Percentiles rank a stretch among this genome's conserved stretches.
These are phyloP conservation scores for Drosophila mettleri DNA, from an alignment of 2,888 invertebrate genomes.

Conservation along the genomic window DNA sequence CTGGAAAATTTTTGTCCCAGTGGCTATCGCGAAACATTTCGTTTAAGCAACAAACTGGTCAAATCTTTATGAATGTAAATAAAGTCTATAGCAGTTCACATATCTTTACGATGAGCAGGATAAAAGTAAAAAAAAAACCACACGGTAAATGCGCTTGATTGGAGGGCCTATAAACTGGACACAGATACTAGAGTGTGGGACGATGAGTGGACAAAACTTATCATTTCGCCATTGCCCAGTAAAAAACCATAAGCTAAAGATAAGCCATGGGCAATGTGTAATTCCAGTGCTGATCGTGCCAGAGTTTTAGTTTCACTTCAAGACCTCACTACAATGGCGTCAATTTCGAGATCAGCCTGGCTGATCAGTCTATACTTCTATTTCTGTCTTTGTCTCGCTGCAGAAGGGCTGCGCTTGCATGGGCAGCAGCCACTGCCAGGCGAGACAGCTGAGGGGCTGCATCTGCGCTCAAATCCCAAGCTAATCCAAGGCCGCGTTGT, in stretches of 20 bases:
- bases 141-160: slow-evolving; percentile 51
- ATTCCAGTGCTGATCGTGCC: slow-evolving; percentile 24
- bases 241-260: slow-evolving; percentile 45
- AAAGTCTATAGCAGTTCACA: neutral
- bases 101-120: slow-evolving; percentile 66
- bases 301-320: slow-evolving; percentile 60
- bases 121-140: slow-evolving; percentile 65
- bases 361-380: slow-evolving; percentile 13
- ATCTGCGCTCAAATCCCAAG: neutral
- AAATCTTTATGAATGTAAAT: slow-evolving; percentile 53
- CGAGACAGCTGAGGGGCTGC: slow-evolving; percentile 11
- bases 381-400: neutral
- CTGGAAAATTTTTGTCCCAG: slow-evolving; percentile 22
- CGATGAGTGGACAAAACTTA: slow-evolving; percentile 36
- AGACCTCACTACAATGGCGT: slow-evolving; percentile 51
- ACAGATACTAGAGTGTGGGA: neutral
- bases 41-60: slow-evolving; percentile 28
- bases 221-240: slow-evolving; percentile 43
- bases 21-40: slow-evolving; percentile 11
- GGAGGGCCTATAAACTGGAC: slow-evolving; percentile 34
- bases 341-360: slow-evolving; percentile 27
- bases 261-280: slow-evolving; percentile 63
- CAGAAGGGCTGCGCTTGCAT: slow-evolving; percentile 48
- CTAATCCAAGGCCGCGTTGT: slow-evolving; percentile 53
- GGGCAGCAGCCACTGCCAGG: slow-evolving; percentile 54